Conservation (phyloP, 2,797 vertebrate species). For the Natrix natrix region DNA sequence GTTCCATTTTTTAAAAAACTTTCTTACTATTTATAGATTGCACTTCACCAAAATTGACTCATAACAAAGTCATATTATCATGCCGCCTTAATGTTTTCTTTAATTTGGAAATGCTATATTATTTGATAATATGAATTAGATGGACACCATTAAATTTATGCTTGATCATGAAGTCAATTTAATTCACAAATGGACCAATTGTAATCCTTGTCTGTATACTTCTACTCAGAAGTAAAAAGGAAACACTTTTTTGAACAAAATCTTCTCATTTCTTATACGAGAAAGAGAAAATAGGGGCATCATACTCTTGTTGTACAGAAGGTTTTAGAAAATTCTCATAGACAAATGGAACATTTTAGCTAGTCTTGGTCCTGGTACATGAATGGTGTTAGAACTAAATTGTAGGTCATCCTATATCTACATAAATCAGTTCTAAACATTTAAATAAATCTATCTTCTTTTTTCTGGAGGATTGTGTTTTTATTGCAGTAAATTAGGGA, state of each 20-base stretch:
- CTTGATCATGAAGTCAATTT: not conserved
- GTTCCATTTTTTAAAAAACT: not conserved
- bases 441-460: not conserved
- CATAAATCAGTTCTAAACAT: not conserved
- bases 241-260: not conserved
- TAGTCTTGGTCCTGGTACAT: not conserved
- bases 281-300: not conserved
- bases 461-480: not conserved
- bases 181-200: not conserved
- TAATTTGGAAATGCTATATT: not conserved
- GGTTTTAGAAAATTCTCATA: not conserved
- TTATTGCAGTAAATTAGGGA: not conserved
- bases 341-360: not conserved
- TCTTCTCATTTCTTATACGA: not conserved
- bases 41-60: not conserved
- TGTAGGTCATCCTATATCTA: not conserved
- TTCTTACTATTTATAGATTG: not conserved
- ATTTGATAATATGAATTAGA: not conserved
- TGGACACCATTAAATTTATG: conserved; percentile 16
- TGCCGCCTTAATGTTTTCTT: not conserved
- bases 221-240: not conserved
- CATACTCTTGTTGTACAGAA: not conserved
- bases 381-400: not conserved
- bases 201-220: not conserved
- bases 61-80: not conserved